phyloP scores from a whole-genome alignment of 2,113 vertebrate species.

The Lontra canadensis region DNA sequence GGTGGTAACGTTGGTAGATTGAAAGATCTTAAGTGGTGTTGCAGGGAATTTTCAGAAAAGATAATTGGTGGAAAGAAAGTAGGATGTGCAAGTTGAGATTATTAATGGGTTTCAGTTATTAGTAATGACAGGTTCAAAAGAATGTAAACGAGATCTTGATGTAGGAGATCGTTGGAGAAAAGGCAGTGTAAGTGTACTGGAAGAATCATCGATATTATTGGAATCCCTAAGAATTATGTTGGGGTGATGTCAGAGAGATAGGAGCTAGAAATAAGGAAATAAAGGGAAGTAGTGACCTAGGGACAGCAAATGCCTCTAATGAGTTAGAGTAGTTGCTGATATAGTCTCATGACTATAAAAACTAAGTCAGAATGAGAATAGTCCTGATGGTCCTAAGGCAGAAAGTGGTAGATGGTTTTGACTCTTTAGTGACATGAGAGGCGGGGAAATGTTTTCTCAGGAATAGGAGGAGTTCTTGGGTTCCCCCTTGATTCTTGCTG shows the following conservation, averaged over 20 bases:
- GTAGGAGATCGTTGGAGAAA: not conserved
- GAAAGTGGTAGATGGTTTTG: not conserved
- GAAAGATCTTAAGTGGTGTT: not conserved
- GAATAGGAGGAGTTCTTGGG: not conserved
- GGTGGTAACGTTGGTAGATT: not conserved
- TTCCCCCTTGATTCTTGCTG: not conserved
- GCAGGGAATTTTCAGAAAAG: not conserved
- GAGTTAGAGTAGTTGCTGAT: not conserved
- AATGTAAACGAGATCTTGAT: not conserved
- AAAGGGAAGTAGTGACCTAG: not conserved
- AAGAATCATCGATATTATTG: not conserved
- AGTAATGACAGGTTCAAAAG: not conserved
- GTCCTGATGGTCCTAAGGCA: not conserved
- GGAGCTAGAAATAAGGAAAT: conserved; percentile 14
- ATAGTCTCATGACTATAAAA: not conserved
- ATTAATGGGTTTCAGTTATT: not conserved
- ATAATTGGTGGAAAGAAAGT: conserved; percentile 3
- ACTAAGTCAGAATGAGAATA: not conserved
- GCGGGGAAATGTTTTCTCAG: not conserved
- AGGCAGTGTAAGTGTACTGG: not conserved
- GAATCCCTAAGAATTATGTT: conserved; percentile 11
- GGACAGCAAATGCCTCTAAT: not conserved
- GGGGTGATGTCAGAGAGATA: not conserved
- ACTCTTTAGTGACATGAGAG: not conserved
- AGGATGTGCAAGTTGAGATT: not conserved